phyloP scores from a whole-genome alignment of 2,888 invertebrate species.

The Brachypterus glaber region DNA sequence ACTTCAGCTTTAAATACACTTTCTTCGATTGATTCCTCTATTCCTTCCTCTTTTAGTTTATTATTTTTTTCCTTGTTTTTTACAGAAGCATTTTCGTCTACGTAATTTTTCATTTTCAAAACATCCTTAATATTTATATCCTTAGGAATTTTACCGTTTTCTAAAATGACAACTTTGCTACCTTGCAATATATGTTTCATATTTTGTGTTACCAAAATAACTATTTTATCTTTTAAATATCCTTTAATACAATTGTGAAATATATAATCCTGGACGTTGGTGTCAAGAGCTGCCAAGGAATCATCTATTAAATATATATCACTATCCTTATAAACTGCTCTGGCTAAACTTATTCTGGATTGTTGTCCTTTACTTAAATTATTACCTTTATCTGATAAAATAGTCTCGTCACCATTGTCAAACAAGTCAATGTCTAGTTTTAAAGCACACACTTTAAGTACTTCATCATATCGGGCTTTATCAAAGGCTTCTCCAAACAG shows the following conservation, averaged over 20 bases:
- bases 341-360: constrained; percentile 64
- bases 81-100: constrained; percentile 40
- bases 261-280: constrained; percentile 56
- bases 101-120: constrained; percentile 2
- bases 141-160: constrained; percentile 18
- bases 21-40: not conserved
- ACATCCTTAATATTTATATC: too few species aligned
- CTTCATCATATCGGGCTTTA: constrained; percentile 44
- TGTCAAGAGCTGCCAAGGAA: constrained; percentile 68
- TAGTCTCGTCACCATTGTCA: constrained; percentile 59
- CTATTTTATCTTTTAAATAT: constrained; percentile 44
- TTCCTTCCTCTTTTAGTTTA: constrained; percentile 39
- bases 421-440: constrained; percentile 58
- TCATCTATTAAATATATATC: constrained; percentile 69
- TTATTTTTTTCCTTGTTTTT: constrained; percentile 64
- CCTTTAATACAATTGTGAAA: constrained; percentile 60
- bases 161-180: constrained; percentile 42
- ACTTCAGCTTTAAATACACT: constrained; percentile 21
- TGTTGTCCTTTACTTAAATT: constrained; percentile 72
- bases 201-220: constrained; percentile 41
- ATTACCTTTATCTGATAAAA: constrained; percentile 68
- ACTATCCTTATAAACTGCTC: constrained; percentile 60
- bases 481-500: constrained; percentile 56
- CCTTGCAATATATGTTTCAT: constrained; percentile 42
- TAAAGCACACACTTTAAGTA: constrained; percentile 52